Conservation (phyloP, 2,797 vertebrate genomes). For the Micrastur ruficollis region DNA sequence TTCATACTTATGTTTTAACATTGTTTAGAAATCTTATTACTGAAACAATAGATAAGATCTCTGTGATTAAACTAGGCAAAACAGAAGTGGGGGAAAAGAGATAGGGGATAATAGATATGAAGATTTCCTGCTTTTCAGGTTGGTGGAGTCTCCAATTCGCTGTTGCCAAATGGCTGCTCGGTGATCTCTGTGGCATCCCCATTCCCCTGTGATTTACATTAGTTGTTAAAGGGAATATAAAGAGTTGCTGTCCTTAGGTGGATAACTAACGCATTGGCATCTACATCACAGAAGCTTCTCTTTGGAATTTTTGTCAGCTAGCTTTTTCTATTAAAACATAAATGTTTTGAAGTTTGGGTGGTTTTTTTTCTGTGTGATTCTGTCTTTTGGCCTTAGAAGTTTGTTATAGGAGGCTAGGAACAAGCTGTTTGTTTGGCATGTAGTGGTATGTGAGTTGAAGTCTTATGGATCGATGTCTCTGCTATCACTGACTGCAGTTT, state of each 20-base stretch:
- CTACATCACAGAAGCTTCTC: not conserved
- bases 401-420: not conserved
- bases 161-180: not conserved
- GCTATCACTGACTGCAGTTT: not conserved
- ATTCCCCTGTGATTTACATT: not conserved
- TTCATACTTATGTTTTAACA: not conserved
- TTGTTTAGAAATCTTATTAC: not conserved
- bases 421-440: not conserved
- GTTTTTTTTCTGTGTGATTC: not conserved
- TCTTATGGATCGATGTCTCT: not conserved
- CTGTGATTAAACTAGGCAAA: slow-evolving; percentile 5
- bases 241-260: not conserved
- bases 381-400: not conserved
- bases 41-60: slow-evolving; percentile 18
- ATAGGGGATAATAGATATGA: not conserved
- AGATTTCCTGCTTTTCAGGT: slow-evolving; percentile 11
- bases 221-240: not conserved
- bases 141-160: not conserved
- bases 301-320: not conserved
- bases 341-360: not conserved
- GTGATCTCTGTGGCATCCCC: not conserved
- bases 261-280: not conserved
- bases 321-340: not conserved
- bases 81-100: not conserved
- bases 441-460: rapidly evolving